Conservation (phyloP, 1,140 invertebrate species). For the Vollenhovia emeryi region DNA sequence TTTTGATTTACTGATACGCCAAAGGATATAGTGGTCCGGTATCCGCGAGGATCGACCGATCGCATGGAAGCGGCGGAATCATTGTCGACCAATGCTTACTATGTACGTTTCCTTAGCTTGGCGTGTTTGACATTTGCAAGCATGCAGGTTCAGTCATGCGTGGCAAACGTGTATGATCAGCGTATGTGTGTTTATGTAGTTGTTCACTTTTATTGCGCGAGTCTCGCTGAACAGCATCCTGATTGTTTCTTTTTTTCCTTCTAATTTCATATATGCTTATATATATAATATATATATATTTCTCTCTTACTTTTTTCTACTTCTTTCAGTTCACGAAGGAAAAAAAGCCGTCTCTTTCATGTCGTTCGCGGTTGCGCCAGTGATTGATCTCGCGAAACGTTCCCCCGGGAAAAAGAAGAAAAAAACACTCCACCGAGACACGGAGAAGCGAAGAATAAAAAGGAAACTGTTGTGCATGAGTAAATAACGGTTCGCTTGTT, state of each 20-base stretch:
- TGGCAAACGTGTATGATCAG: conserved; percentile 40
- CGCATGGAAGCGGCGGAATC: conserved; percentile 48
- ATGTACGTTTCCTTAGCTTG: conserved; percentile 56
- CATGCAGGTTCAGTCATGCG: conserved; percentile 47
- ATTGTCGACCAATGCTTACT: conserved; percentile 60
- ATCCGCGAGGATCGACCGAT: conserved; percentile 53
- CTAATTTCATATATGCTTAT: conserved; percentile 21
- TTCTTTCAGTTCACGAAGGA: conserved; percentile 30
- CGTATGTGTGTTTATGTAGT: conserved; percentile 40
- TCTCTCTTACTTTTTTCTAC: background rate
- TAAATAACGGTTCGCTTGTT: conserved; percentile 69
- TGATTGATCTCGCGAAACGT: conserved; percentile 36
- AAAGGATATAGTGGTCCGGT: conserved; percentile 30
- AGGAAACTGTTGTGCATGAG: conserved; percentile 69
- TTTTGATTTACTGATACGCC: conserved; percentile 51
- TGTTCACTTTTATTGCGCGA: conserved; percentile 56
- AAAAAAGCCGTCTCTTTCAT: conserved; percentile 42
- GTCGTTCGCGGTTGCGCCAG: conserved; percentile 42
- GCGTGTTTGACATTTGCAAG: conserved; percentile 51
- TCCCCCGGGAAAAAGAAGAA: background rate
- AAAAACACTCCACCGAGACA: conserved; percentile 3
- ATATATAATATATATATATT: conserved; percentile 14
- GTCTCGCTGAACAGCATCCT: conserved; percentile 39
- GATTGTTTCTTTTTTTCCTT: conserved; percentile 40
- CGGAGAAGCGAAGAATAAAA: conserved; percentile 55